phyloP scores from a whole-genome alignment of 2,113 vertebrate species.

The Cisticola juncidis region DNA sequence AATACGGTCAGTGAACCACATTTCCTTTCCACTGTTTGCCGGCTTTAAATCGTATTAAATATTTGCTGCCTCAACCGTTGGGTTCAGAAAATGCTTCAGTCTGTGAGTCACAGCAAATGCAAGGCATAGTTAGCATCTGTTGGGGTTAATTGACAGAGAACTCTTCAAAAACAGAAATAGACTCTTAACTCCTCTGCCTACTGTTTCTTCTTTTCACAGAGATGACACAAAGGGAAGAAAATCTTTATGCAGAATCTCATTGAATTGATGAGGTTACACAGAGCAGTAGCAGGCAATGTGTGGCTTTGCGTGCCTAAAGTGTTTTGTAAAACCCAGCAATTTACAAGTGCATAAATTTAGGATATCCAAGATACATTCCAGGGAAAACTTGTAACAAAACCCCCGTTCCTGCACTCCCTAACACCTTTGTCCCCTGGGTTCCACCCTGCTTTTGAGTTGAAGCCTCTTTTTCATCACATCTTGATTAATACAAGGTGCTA shows the following conservation, averaged over 20 bases:
- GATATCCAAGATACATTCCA: neutral
- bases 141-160: neutral
- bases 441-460: neutral
- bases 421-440: neutral
- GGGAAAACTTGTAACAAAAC: neutral
- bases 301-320: neutral
- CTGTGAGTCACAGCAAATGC: neutral
- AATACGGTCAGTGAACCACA: neutral
- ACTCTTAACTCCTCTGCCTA: neutral
- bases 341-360: neutral
- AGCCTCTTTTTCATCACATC: neutral
- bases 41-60: neutral
- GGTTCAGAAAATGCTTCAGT: neutral
- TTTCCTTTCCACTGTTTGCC: neutral
- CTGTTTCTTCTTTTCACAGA: neutral
- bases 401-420: neutral
- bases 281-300: neutral
- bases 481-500: constrained; percentile 43
- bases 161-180: neutral
- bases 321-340: neutral
- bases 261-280: neutral
- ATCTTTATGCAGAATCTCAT: neutral
- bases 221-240: neutral
- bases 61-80: neutral
- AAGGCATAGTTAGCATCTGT: neutral